Evolutionary conservation across 30 jellyfish, hydroid and myxozoan genomes (phyloP).

Genomic region (Cassiopea andromeda): DNA sequence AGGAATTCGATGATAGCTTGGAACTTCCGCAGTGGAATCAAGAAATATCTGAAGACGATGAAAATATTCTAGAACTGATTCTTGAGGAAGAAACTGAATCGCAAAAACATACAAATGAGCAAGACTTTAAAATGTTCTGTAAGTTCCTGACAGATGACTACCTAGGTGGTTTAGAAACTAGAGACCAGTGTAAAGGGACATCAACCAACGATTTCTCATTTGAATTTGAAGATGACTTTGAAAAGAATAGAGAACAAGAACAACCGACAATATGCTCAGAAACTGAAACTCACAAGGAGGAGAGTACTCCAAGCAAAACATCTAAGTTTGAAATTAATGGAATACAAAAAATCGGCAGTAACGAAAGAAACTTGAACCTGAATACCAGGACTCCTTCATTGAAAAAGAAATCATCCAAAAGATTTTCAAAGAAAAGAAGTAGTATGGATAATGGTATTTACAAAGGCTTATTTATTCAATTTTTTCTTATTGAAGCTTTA

Average conservation of each 20-base stretch:
- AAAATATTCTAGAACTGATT: neutral
- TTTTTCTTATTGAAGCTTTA: too few species aligned
- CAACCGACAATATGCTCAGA: too few species aligned
- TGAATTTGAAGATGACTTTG: neutral
- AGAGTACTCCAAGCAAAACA: too few species aligned
- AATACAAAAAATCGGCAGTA: neutral
- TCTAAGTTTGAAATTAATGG: neutral
- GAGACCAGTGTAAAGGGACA: neutral
- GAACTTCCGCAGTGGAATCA: conserved; percentile 11
- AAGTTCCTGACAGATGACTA: neutral
- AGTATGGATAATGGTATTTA: neutral
- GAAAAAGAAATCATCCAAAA: neutral
- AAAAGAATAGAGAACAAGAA: neutral
- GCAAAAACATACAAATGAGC: neutral
- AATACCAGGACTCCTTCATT: neutral
- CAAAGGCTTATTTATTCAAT: neutral
- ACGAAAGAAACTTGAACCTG: neutral
- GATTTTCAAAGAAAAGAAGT: neutral
- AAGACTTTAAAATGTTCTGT: neutral
- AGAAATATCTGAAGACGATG: neutral
- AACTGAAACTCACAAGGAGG: too few species aligned
- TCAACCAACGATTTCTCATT: neutral
- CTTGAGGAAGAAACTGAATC: neutral
- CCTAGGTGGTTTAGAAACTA: neutral
- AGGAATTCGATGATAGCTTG: conserved; percentile 7